Percentiles rank a stretch among this genome's conserved stretches.
phyloP scores from a whole-genome alignment of 2,888 invertebrate species.

The Blastobasis adustella region DNA sequence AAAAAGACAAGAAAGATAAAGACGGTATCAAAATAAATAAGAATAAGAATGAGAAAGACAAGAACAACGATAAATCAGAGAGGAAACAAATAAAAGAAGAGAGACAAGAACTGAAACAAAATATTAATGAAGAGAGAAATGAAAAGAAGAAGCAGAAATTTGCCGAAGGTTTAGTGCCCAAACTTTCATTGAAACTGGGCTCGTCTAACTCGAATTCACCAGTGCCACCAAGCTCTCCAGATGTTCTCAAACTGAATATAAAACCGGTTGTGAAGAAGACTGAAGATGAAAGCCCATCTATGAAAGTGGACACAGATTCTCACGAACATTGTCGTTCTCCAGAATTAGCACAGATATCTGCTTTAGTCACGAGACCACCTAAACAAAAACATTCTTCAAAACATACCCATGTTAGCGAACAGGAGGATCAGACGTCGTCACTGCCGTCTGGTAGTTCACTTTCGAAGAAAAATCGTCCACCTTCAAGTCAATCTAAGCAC shows the following conservation, averaged over 20 bases:
- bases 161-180: conserved; percentile 78
- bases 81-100: conserved; percentile 80
- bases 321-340: conserved; percentile 83
- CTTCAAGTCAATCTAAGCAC: conserved; percentile 59
- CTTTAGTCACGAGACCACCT: conserved; percentile 86
- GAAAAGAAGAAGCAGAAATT: conserved; percentile 78
- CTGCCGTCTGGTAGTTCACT: conserved; percentile 52
- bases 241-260: conserved; percentile 81
- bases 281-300: conserved; percentile 40
- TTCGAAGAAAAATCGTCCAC: conserved; percentile 39
- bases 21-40: conserved; percentile 76
- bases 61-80: conserved; percentile 77
- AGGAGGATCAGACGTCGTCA: conserved; percentile 41
- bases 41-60: conserved; percentile 82
- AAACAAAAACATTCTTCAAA: conserved; percentile 76
- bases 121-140: conserved; percentile 80
- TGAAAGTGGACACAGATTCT: conserved; percentile 48
- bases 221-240: conserved; percentile 80
- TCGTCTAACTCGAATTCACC: conserved; percentile 77
- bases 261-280: conserved; percentile 81
- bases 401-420: conserved; percentile 47
- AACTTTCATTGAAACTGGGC: conserved; percentile 85
- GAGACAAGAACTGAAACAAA: conserved; percentile 77
- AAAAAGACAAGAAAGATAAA: conserved; percentile 79
- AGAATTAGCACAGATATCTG: conserved; percentile 88